Base-by-base conservation (phyloP, 2,888 invertebrate species). In the Clitarchus hookeri region DNA sequence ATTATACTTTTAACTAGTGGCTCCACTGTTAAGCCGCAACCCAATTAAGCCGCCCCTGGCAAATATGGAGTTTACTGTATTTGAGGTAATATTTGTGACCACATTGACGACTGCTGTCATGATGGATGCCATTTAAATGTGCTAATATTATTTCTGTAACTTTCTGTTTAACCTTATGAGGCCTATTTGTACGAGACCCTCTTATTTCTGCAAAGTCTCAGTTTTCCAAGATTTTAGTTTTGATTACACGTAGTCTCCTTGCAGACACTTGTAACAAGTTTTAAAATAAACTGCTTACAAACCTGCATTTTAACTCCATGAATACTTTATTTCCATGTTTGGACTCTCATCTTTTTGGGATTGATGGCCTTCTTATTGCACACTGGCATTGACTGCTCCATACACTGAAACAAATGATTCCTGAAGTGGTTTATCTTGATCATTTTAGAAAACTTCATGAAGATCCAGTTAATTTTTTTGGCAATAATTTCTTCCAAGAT, bases 111-210 rank as follows among this genome's bases (percentile, higher is more conserved):
- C n/a, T 65, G 65, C 65, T 65, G 65, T 65, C 65, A 8, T 65
- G 65, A 11, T 6, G n/a, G 65, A 82, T 82, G 27, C 27, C 11
- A 26, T 82, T 82, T 82, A 82, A 27, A 82, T 82, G 26, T 23
- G 27, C 19, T 82, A 6, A 36, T 36, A 27, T 82, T 44, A 82
- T 25, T 44, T 82, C 82, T 36, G 23, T 36, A 82, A 82, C 82
- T 1, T 82, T 82, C 19, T 82, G 19, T 36, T 82, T 82, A 27
- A 82, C 6, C 44, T 82, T 36, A 26, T 82, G 82, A 27, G 82
- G 0, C 44, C 82, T 82, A 44, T 82, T 82, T 82, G 26, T 13
- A 82, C 27, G 26, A 82, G 82, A 82, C n/a, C 82, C 82, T 82
- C 36, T 27, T 82, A 6, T 3, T 27, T 27, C 27, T 44, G 19